Conservation (phyloP, 2,797 vertebrate genomes). For the Alectoris magna region DNA sequence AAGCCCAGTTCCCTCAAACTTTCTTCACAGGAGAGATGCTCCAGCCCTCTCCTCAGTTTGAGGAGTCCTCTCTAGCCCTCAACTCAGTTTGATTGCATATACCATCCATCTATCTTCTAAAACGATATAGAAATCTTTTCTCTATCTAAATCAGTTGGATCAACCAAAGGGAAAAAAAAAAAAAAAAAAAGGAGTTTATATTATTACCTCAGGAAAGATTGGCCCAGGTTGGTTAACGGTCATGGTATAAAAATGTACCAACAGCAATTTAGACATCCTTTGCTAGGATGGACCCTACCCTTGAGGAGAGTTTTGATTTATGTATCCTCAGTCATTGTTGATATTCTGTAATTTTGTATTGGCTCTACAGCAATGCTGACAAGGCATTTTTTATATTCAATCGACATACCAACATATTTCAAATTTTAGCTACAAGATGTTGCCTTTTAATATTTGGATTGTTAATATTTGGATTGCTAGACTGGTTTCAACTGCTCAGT, state of each 20-base stretch:
- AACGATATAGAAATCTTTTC: neutral
- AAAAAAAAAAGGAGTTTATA: neutral
- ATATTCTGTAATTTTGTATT: neutral
- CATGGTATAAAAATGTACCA: neutral
- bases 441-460: neutral
- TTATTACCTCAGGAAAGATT: neutral
- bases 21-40: no score
- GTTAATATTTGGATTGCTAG: neutral
- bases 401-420: neutral
- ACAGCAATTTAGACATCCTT: neutral
- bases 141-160: neutral
- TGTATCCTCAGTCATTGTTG: neutral
- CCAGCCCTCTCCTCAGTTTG: no score
- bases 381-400: neutral
- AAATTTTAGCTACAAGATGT: neutral
- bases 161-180: neutral
- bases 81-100: neutral
- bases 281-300: neutral
- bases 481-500: neutral
- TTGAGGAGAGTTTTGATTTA: neutral
- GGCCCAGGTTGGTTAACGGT: neutral
- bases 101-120: neutral
- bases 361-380: neutral
- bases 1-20: no score
- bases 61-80: no score